Base-by-base conservation (phyloP, 2,113 vertebrate genomes). In the Coptodon rendalli region DNA sequence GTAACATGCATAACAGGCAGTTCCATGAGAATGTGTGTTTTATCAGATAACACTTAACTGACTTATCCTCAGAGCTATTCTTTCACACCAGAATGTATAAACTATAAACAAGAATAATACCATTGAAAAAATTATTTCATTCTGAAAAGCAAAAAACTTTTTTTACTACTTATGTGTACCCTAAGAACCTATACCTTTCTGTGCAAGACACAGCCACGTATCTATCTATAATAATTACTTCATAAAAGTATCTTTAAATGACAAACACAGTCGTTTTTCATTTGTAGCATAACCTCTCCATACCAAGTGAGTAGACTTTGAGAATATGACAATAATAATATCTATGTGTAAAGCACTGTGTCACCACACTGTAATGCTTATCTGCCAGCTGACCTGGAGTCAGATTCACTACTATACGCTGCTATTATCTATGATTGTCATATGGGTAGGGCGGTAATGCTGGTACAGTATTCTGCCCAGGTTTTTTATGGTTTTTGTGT, bases 351-450 rank as follows among this genome's bases (percentile, higher is more conserved):
- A 48, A 84, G 40, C 83, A 80, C 53, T 36, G 29, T 7, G 11
- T 80, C 19, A 13, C n/a, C 43, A 81, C 59, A 36, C 45, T 90
- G 50, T 27, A 81, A 22, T 66, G 48, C 24, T 89, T 45, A 57
- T 84, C 27, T 85, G 61, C 80, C 82, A 71, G 71, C 78, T 83
- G 45, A 24, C 82, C 76, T 87, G 80, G 19, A 85, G 86, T 88
- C 84, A 78, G n/a, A 82, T 66, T 83, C 31, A 24, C 16, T 34
- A 40, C 12, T 78, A 56, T 40, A 82, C 1, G 76, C 57, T 93
- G 91, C 89, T 78, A 81, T 80, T 80, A 63, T 85, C 16, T 63
- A 27, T 53, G 36, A 87, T 87, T 89, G 81, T 83, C 24, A 56
- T 19, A 66, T 63, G 12, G 27, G 63, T 13, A 73, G 50, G 45